Evolutionary conservation across 2,113 vertebrate species (phyloP).

Genomic region (Oceanodroma tethys): DNA sequence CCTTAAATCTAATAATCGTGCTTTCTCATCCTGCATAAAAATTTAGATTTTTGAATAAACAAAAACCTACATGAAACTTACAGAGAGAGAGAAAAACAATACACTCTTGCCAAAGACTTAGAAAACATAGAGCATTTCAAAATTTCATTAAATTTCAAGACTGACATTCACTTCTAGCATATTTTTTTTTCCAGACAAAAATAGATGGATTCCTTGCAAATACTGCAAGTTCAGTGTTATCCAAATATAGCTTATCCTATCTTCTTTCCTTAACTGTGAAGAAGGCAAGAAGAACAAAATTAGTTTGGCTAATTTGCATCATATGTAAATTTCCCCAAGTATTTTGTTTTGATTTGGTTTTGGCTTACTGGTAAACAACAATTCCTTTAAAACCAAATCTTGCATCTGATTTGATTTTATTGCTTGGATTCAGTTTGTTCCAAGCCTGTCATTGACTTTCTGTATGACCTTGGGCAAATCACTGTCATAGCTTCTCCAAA

Average conservation of each 20-base stretch:
- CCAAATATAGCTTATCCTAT: background rate
- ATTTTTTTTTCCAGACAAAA: background rate
- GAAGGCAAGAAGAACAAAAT: background rate
- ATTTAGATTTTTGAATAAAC: background rate
- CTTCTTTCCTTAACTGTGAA: background rate
- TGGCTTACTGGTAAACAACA: background rate
- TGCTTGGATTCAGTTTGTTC: constrained; percentile 3
- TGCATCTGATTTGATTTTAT: constrained; percentile 16
- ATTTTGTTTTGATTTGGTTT: constrained; percentile 11
- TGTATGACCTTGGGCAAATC: constrained; percentile 45
- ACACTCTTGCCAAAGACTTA: background rate
- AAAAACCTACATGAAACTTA: background rate
- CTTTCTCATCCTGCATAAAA: background rate
- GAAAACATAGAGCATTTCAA: background rate
- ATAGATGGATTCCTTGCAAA: background rate
- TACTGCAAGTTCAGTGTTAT: background rate
- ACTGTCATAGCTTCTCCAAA: constrained; percentile 30
- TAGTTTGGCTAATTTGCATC: background rate
- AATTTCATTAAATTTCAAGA: background rate
- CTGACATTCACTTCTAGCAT: background rate
- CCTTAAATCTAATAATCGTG: background rate
- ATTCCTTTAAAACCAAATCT: background rate
- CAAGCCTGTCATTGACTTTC: background rate
- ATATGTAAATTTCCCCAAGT: background rate
- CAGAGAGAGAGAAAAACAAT: background rate